Percentiles rank a stretch among this genome's conserved stretches.
Evolutionary conservation across 2,888 invertebrate genomes (phyloP).

Genomic region (Drosophila phalerata): DNA sequence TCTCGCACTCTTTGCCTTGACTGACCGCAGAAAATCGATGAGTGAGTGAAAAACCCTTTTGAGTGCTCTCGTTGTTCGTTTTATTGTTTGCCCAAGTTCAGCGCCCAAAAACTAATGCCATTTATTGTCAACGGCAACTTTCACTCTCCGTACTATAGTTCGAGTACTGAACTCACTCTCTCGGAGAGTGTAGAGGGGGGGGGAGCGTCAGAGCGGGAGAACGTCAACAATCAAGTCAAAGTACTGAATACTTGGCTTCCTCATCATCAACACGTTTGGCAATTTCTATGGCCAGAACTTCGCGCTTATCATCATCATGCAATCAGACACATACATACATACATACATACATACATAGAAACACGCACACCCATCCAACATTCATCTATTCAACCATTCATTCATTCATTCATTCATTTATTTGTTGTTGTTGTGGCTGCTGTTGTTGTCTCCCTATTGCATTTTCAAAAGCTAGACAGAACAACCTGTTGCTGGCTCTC

Average conservation of each 20-base stretch:
- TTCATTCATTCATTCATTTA: conserved; percentile 49
- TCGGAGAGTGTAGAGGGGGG: neutral
- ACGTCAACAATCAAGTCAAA: conserved; percentile 58
- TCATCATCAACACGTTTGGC: conserved; percentile 73
- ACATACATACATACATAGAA: conserved; percentile 24
- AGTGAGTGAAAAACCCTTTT: conserved; percentile 44
- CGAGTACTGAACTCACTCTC: conserved; percentile 13
- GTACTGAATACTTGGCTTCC: conserved; percentile 49
- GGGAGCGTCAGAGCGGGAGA: conserved; percentile 9
- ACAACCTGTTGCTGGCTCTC: conserved; percentile 67
- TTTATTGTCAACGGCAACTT: conserved; percentile 73
- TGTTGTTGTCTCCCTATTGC: conserved; percentile 67
- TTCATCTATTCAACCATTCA: conserved; percentile 20
- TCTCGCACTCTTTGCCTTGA: conserved; percentile 29
- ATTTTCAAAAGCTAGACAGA: conserved; percentile 75
- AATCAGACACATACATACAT: conserved; percentile 65
- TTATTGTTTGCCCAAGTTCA: conserved; percentile 75
- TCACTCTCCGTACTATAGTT: conserved; percentile 56
- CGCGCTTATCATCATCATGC: conserved; percentile 79
- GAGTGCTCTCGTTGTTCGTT: conserved; percentile 33
- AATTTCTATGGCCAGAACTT: conserved; percentile 80
- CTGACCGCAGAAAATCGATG: conserved; percentile 79
- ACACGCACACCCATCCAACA: conserved; percentile 20
- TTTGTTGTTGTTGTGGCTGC: conserved; percentile 44
- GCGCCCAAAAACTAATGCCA: conserved; percentile 80